Conservation (phyloP, 2,113 vertebrate genomes). For the Sarotherodon lohbergeri region DNA sequence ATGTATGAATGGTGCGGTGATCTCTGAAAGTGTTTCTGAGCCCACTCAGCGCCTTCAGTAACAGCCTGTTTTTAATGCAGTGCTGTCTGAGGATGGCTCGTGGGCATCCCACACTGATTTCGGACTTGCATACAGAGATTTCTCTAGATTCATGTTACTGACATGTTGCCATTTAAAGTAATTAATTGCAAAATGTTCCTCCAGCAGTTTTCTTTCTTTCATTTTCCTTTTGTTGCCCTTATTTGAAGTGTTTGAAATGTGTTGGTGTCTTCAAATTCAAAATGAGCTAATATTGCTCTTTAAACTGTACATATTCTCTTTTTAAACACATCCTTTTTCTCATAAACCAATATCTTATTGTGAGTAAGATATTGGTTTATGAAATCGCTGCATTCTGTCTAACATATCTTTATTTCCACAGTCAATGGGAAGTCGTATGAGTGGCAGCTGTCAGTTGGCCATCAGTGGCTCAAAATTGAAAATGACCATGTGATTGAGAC, state of each 20-base stretch:
- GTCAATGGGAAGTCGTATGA: constrained; percentile 26
- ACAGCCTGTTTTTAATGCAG: not conserved
- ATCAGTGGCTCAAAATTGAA: constrained; percentile 8
- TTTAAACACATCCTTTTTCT: not conserved
- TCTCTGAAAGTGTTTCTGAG: not conserved
- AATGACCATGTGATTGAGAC: constrained; percentile 59
- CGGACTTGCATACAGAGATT: not conserved
- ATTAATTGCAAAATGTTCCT: not conserved
- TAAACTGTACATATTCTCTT: not conserved
- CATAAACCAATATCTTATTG: not conserved
- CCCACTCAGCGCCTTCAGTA: not conserved
- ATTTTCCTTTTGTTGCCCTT: not conserved
- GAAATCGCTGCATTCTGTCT: not conserved
- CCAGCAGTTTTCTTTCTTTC: not conserved
- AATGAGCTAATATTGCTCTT: not conserved
- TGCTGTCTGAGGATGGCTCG: not conserved
- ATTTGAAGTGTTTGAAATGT: not conserved
- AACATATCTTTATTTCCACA: not conserved
- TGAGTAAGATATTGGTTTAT: not conserved
- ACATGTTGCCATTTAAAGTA: not conserved
- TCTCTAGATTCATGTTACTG: not conserved
- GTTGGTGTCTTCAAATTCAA: not conserved
- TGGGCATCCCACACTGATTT: not conserved
- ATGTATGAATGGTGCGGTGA: not conserved
- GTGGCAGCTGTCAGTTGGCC: constrained; percentile 45